Conservation (phyloP, 35 echinoderm and acorn worm genomes). For the Heliocidaris tuberculata region DNA sequence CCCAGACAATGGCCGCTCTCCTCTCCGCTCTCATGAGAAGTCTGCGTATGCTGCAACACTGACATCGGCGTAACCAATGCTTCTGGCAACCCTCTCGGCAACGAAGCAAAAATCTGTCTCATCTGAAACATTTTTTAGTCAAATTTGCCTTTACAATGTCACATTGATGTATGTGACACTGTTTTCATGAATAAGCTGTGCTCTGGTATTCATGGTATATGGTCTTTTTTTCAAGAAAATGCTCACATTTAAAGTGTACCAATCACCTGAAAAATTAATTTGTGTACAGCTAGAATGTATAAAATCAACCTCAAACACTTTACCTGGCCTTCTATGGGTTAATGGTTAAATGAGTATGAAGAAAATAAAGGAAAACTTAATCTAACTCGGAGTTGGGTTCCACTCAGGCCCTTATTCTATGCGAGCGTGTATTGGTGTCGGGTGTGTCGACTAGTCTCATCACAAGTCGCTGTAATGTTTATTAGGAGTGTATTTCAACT, state of each 20-base stretch:
- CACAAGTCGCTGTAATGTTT: too few species aligned
- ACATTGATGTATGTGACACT: neutral
- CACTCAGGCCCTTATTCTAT: too few species aligned
- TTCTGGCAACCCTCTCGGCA: neutral
- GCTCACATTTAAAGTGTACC: neutral
- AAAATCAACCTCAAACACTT: too few species aligned
- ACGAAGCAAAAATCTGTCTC: neutral
- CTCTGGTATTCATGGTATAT: neutral
- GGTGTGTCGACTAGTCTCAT: too few species aligned
- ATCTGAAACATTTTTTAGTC: neutral
- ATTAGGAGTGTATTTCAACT: too few species aligned
- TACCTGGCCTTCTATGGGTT: too few species aligned
- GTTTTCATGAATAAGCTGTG: neutral
- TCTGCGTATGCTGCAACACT: conserved; percentile 85
- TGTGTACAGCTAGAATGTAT: too few species aligned
- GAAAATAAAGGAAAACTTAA: too few species aligned
- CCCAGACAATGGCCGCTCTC: conserved; percentile 93
- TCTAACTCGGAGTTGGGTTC: too few species aligned
- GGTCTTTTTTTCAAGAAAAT: neutral
- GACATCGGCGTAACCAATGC: neutral
- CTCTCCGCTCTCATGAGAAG: conserved; percentile 94
- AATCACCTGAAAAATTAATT: too few species aligned
- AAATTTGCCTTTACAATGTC: neutral
- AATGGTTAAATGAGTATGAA: too few species aligned
- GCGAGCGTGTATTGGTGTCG: too few species aligned